A percentile compares a stretch with the other conserved stretches of the same genome.
These are phyloP conservation scores for Ormyrus pomaceus DNA, from an alignment of 2,888 invertebrate genomes.

Conservation along the genomic window DNA sequence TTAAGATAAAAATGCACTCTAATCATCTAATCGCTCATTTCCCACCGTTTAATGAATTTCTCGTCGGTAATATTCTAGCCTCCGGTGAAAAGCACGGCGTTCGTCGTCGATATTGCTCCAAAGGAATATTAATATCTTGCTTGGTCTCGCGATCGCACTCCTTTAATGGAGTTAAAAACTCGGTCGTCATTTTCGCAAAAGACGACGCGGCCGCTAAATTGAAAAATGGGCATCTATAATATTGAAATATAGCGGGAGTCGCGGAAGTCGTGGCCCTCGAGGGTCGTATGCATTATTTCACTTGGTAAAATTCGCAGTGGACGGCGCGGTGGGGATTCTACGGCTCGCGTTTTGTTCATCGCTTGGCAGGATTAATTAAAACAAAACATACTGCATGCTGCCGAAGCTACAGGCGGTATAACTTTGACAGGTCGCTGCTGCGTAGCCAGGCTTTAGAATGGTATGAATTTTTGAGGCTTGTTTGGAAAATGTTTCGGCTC, in stretches of 20 bases:
- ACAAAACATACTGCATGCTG: slow-evolving; percentile 22
- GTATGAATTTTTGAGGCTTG: background rate
- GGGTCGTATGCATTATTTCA: slow-evolving; percentile 21
- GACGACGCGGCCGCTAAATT: background rate
- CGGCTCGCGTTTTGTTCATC: background rate
- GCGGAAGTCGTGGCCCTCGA: background rate
- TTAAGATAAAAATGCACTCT: too few species aligned
- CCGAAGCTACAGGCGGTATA: too few species aligned
- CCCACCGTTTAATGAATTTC: too few species aligned
- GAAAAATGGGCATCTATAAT: slow-evolving; percentile 33
- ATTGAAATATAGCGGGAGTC: background rate
- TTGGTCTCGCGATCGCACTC: background rate
- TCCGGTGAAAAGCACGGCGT: too few species aligned
- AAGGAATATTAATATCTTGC: slow-evolving; percentile 14
- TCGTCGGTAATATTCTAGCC: too few species aligned
- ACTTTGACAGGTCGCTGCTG: too few species aligned
- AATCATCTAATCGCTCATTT: too few species aligned
- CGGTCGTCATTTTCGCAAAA: background rate
- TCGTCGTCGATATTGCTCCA: background rate
- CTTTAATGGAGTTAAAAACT: slow-evolving; percentile 29
- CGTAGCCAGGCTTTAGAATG: background rate
- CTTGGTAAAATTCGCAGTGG: slow-evolving; percentile 4
- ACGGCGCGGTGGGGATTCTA: background rate
- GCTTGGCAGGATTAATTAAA: slow-evolving; percentile 39
- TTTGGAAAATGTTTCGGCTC: slow-evolving; percentile 1